Conservation (phyloP, 2,888 invertebrate species). For the Cylloceria caligata region DNA sequence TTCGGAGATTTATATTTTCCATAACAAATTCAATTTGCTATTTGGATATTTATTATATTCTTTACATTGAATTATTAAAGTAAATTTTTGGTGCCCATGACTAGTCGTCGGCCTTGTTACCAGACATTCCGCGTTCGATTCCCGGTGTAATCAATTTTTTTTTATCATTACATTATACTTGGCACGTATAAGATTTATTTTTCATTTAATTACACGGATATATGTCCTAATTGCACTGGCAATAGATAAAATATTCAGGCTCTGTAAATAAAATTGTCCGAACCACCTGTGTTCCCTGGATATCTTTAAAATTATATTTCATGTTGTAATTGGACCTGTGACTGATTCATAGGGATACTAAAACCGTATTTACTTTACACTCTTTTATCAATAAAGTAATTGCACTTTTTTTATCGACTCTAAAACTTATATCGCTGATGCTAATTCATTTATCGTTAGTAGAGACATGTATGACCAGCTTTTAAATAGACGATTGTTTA, state of each 20-base stretch:
- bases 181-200: neutral
- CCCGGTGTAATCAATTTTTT: conserved; percentile 49
- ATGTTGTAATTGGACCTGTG: neutral
- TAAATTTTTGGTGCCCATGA: neutral
- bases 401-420: neutral
- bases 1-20: conserved; percentile 10
- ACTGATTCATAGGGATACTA: neutral
- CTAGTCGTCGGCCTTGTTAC: conserved; percentile 21
- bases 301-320: neutral
- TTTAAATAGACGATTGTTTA: too few species aligned
- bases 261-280: neutral
- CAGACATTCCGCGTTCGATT: conserved; percentile 54
- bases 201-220: neutral
- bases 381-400: neutral
- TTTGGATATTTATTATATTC: neutral
- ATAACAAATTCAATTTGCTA: neutral
- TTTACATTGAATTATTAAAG: neutral
- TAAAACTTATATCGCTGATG: neutral
- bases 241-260: neutral
- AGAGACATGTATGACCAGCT: too few species aligned
- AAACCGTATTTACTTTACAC: neutral
- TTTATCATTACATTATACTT: conserved; percentile 24
- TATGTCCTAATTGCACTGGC: neutral
- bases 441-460: neutral
- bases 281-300: neutral